These are phyloP conservation scores for Noctua fimbriata DNA, from an alignment of 2,888 invertebrate species.

Conservation along the genomic window DNA sequence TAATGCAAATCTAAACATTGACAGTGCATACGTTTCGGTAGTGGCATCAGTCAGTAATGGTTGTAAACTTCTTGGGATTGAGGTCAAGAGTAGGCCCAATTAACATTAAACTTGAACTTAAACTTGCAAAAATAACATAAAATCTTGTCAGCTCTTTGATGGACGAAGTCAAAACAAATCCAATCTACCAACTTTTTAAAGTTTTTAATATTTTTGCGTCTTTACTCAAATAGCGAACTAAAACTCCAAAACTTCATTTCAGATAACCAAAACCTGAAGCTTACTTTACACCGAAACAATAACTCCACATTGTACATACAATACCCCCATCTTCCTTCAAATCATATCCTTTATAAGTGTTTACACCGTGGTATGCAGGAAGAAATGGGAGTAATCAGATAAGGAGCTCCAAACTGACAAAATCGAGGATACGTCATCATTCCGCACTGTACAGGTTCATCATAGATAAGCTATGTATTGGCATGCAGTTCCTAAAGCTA, in stretches of 20 bases:
- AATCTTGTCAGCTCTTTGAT: constrained; percentile 1
- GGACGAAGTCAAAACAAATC: constrained; percentile 14
- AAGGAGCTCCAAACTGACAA: neutral
- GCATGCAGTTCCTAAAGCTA: constrained; percentile 71
- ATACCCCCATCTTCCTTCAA: neutral
- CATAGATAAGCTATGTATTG: constrained; percentile 46
- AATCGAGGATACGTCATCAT: constrained; percentile 7
- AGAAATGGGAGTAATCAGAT: neutral
- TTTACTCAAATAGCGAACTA: neutral
- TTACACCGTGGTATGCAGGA: neutral
- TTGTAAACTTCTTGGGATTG: neutral
- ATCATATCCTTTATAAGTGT: neutral
- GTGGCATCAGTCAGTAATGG: neutral
- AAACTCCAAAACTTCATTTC: constrained; percentile 6
- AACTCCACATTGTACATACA: neutral
- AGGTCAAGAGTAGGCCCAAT: too few species aligned
- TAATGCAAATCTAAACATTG: neutral
- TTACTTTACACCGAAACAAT: neutral
- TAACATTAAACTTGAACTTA: constrained; percentile 2
- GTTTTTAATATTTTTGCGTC: constrained; percentile 5
- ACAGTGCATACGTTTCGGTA: neutral
- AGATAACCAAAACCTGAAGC: neutral
- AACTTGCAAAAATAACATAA: constrained; percentile 12
- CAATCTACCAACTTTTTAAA: constrained; percentile 24
- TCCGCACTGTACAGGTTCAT: neutral